phyloP scores from a whole-genome alignment of 2,888 invertebrate species.

The Sinodicranocentrus sp. region DNA sequence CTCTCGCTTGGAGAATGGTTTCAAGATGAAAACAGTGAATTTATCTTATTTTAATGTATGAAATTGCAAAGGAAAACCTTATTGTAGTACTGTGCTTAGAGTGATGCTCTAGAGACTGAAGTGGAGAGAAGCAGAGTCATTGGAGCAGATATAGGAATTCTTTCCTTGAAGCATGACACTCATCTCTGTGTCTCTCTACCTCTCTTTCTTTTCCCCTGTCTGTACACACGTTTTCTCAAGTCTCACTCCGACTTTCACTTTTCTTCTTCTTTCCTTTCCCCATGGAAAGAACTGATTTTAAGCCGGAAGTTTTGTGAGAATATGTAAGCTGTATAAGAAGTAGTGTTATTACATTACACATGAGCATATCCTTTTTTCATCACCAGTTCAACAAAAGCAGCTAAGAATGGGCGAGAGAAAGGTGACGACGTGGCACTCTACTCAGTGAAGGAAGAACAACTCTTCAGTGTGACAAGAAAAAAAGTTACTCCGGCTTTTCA shows the following conservation, averaged over 20 bases:
- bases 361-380: conserved; percentile 11
- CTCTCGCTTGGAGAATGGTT: neutral
- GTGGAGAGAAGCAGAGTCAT: neutral
- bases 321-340: neutral
- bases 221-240: too few relatives aligned
- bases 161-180: neutral
- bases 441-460: neutral
- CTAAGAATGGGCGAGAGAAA: neutral
- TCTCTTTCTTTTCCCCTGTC: too few relatives aligned
- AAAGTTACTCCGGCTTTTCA: neutral
- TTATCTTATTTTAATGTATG: conserved; percentile 17
- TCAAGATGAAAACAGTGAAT: conserved; percentile 8
- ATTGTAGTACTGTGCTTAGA: neutral
- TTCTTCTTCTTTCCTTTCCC: neutral
- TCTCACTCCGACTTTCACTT: neutral
- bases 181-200: too few relatives aligned
- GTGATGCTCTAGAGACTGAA: neutral
- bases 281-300: conserved; percentile 23
- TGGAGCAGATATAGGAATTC: neutral
- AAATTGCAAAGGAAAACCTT: conserved; percentile 5
- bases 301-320: conserved; percentile 12
- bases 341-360: conserved; percentile 13
- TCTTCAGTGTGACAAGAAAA: conserved; percentile 10
- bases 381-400: neutral
- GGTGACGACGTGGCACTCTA: conserved; percentile 1